Percentiles rank a stretch among this genome's conserved stretches.
phyloP scores from a whole-genome alignment of 2,113 vertebrate species.

The Hiodon tergisus region DNA sequence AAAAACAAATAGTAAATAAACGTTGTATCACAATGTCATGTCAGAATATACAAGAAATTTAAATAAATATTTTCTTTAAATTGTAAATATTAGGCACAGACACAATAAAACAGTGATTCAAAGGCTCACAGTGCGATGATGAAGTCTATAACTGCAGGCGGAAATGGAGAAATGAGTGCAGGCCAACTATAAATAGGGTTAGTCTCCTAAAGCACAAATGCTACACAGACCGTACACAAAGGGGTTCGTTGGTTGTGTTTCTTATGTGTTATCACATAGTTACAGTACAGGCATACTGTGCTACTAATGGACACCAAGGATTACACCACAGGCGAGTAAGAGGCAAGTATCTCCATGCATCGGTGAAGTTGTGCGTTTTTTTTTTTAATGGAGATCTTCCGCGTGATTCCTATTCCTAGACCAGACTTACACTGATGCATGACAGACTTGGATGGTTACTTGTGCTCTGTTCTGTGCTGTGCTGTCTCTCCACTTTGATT shows the following conservation, averaged over 20 bases:
- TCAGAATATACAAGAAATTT: no score
- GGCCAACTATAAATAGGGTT: slow-evolving; percentile 43
- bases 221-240: slow-evolving; percentile 45
- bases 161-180: slow-evolving; percentile 42
- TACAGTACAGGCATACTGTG: slow-evolving; percentile 33
- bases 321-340: slow-evolving; percentile 23
- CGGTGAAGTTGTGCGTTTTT: slow-evolving; percentile 28
- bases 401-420: slow-evolving; percentile 15
- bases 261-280: slow-evolving; percentile 28
- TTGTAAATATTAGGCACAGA: no score
- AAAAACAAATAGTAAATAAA: no score
- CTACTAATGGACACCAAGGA: not conserved
- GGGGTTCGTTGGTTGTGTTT: slow-evolving; percentile 36
- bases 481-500: not conserved
- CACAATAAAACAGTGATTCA: no score
- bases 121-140: slow-evolving; percentile 13
- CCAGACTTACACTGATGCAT: not conserved
- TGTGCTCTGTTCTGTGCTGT: not conserved
- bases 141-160: slow-evolving; percentile 22
- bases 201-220: slow-evolving; percentile 41
- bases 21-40: no score
- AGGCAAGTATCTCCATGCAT: slow-evolving; percentile 6
- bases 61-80: no score
- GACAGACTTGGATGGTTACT: not conserved
- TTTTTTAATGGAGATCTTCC: not conserved